These are phyloP conservation scores for Tragulus kanchil DNA, from an alignment of 2,113 vertebrate species.

Conservation along the genomic window DNA sequence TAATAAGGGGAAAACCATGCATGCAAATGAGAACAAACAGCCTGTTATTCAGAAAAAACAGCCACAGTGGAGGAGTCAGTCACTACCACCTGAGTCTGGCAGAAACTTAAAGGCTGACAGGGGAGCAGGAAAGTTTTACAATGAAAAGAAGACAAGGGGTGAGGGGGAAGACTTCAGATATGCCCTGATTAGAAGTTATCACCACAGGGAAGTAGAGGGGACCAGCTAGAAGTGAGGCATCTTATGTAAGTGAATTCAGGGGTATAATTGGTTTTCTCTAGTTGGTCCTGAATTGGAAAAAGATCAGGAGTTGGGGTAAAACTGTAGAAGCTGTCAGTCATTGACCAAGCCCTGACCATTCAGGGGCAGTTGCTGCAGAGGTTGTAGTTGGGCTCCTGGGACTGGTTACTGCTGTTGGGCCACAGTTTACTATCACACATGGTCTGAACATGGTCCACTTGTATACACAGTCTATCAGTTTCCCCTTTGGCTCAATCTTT, in stretches of 20 bases:
- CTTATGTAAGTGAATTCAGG: not conserved
- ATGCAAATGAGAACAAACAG: constrained; percentile 43
- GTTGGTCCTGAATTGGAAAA: not conserved
- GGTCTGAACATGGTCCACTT: not conserved
- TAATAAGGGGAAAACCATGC: too few species aligned
- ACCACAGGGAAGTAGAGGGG: not conserved
- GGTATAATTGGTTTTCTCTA: not conserved
- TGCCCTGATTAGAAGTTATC: not conserved
- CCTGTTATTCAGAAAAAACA: constrained; percentile 1
- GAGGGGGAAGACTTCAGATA: not conserved
- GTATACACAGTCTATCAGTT: too few species aligned
- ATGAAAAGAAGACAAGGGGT: not conserved
- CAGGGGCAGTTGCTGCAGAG: not conserved
- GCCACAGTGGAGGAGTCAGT: not conserved
- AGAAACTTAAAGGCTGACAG: not conserved
- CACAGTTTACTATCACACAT: not conserved
- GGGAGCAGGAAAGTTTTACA: not conserved
- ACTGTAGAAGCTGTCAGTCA: not conserved
- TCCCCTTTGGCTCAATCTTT: not conserved
- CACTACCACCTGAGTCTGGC: not conserved
- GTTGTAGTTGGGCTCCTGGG: not conserved
- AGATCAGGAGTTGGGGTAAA: not conserved
- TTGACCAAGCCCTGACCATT: not conserved
- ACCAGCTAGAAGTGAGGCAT: not conserved
- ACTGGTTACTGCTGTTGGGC: not conserved